phyloP scores from a whole-genome alignment of 1,140 invertebrate genomes.

The honey bee (Apis mellifera) region Amel_HAv3.1 CM009938.2:2486001-2486500 shows the following conservation, averaged over 20 bases:
- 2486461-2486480: conserved; percentile 61
- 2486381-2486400: conserved; percentile 62
- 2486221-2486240: no score
- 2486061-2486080: background rate
- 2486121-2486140: background rate
- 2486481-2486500: conserved; percentile 44
- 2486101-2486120: background rate
- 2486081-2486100: background rate
- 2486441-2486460: conserved; percentile 68
- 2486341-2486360: conserved; percentile 34
- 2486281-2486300: background rate
- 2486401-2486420: conserved; percentile 73
- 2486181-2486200: background rate
- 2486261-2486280: background rate
- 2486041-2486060: conserved; percentile 3
- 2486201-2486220: background rate
- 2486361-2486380: conserved; percentile 64
- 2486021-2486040: conserved; percentile 46
- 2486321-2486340: conserved; percentile 1
- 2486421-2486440: conserved; percentile 57
- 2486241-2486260: background rate
- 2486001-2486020: conserved; percentile 30
- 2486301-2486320: conserved; percentile 9
- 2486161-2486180: background rate
- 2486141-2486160: background rate